Percentiles rank a stretch among this genome's conserved stretches.
phyloP scores from a whole-genome alignment of 2,797 vertebrate species.

The Platyrinchus mystaceus region DNA sequence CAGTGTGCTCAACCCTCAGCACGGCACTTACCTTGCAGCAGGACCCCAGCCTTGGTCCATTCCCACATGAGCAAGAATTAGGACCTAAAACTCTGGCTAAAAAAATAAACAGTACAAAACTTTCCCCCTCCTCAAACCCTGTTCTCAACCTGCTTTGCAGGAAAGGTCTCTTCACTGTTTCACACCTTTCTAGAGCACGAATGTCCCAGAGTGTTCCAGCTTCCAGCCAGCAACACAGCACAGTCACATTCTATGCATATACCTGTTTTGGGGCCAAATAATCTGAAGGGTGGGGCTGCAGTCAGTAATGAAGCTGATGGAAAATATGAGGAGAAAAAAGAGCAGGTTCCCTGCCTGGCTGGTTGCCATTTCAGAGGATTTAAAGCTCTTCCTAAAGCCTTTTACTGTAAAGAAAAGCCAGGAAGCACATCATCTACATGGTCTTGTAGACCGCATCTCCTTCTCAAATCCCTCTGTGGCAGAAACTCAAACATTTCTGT shows the following conservation, averaged over 20 bases:
- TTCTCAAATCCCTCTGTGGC: background rate
- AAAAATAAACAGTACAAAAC: background rate
- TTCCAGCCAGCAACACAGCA: background rate
- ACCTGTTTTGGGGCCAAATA: background rate
- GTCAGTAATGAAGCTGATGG: background rate
- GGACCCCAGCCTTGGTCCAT: background rate
- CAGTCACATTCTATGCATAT: fast-evolving
- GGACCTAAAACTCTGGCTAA: background rate
- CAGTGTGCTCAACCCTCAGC: background rate
- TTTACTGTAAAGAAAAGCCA: background rate
- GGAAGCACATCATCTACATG: background rate
- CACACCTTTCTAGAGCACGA: background rate
- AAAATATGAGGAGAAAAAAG: background rate
- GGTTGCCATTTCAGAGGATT: background rate
- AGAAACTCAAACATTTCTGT: background rate
- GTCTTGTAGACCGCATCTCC: background rate
- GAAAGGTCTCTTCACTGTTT: background rate
- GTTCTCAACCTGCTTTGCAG: background rate
- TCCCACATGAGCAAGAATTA: background rate
- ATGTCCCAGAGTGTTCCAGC: background rate
- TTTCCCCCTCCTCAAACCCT: background rate
- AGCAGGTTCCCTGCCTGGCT: background rate
- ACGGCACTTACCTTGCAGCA: background rate
- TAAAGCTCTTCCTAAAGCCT: background rate
- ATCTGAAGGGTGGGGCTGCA: background rate